Percentiles rank a stretch among this genome's conserved stretches.
Conservation (phyloP, 2,888 invertebrate species). For the Scotopteryx bipunctaria region DNA sequence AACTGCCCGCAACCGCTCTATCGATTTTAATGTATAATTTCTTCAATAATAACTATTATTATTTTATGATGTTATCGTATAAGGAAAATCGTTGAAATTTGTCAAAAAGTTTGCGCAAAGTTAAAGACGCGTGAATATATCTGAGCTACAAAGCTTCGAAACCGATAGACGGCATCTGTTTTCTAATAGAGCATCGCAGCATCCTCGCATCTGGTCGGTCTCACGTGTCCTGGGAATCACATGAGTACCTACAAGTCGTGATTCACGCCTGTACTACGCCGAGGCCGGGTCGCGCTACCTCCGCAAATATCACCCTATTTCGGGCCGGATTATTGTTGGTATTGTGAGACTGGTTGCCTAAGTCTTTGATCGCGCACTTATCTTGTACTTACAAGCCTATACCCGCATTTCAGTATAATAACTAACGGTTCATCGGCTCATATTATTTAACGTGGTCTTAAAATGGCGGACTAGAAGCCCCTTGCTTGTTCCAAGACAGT, state of each 20-base stretch:
- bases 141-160: too few species aligned
- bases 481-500: not conserved
- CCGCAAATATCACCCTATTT: constrained; percentile 9
- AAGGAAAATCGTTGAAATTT: too few species aligned
- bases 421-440: not conserved
- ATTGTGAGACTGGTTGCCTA: constrained; percentile 6
- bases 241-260: not conserved
- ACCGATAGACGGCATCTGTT: too few species aligned
- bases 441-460: not conserved
- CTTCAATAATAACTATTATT: too few species aligned
- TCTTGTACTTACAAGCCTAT: not conserved
- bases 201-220: too few species aligned
- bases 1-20: too few species aligned
- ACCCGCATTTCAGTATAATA: not conserved
- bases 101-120: too few species aligned
- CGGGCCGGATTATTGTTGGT: constrained; percentile 13
- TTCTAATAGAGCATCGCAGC: too few species aligned
- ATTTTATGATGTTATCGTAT: too few species aligned
- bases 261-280: not conserved
- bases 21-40: too few species aligned
- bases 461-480: too few species aligned
- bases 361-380: constrained; percentile 4
- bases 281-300: not conserved
- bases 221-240: constrained; percentile 10
- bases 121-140: too few species aligned